Percentiles rank a stretch among this genome's conserved stretches.
These are phyloP conservation scores for Orbicella faveolata DNA, from an alignment of 64 coral and sea anemone genomes.

Conservation along the genomic window DNA sequence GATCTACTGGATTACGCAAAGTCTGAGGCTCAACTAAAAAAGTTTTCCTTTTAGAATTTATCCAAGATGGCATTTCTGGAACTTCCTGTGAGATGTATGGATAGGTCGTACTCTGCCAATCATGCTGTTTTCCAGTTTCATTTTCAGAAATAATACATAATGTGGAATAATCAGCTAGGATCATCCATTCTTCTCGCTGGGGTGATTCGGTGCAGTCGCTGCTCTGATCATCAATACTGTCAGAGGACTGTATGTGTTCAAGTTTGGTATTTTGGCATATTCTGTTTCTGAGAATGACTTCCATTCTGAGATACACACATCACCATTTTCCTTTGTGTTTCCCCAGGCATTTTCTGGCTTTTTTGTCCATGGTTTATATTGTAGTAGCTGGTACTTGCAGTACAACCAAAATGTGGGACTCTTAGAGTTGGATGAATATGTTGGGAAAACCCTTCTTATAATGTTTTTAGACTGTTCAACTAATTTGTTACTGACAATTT, in stretches of 20 bases:
- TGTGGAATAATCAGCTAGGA: slow-evolving; percentile 58
- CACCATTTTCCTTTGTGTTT: slow-evolving; percentile 48
- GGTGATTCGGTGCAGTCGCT: neutral
- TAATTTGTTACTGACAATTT: slow-evolving; percentile 54
- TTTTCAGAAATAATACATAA: slow-evolving; percentile 19
- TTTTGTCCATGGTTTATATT: slow-evolving; percentile 68
- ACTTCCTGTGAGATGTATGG: slow-evolving; percentile 44
- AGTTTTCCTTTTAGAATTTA: slow-evolving; percentile 59
- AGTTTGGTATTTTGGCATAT: slow-evolving; percentile 67
- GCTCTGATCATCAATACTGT: neutral
- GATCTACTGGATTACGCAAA: slow-evolving; percentile 33
- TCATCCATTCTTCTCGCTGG: slow-evolving; percentile 70
- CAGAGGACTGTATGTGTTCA: slow-evolving; percentile 39
- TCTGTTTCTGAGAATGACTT: slow-evolving; percentile 66
- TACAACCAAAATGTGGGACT: slow-evolving; percentile 68
- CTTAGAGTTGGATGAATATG: slow-evolving; percentile 62
- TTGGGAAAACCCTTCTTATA: slow-evolving; percentile 69
- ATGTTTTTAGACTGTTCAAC: slow-evolving; percentile 52
- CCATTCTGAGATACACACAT: slow-evolving; percentile 58
- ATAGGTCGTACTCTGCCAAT: slow-evolving; percentile 51
- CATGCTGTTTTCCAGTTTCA: slow-evolving; percentile 34
- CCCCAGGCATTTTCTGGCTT: slow-evolving; percentile 74
- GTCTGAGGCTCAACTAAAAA: slow-evolving; percentile 9
- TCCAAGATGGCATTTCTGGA: slow-evolving; percentile 62
- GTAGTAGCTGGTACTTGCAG: slow-evolving; percentile 71